Base-by-base conservation (phyloP, 2,113 vertebrate genomes). In the Mormyrus lacerda region DNA sequence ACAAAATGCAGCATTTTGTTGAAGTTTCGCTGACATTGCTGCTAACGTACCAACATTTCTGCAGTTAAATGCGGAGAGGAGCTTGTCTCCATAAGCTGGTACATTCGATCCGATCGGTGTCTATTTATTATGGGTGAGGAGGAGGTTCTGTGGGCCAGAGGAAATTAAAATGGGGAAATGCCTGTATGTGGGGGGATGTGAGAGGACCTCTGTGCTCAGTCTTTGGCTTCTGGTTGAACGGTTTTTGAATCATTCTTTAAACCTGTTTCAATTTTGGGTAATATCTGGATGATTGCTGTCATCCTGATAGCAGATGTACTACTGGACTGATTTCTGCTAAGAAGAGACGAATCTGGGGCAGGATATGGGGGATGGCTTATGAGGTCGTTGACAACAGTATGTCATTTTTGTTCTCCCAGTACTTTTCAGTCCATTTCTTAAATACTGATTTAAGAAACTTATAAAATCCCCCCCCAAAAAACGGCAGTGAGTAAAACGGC, bases 21-120 rank as follows among this genome's bases (percentile, higher is more conserved):
- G 3, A 19, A 79, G 15, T 93, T 92, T 91, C 89, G 91, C 91
- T 92, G 91, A 90, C 85, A 91, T 88, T 91, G 95, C 95, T 95
- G 95, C 95, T 95, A 94, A 87, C n/a, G 90, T 85, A 55, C 88
- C 88, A 82, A 91, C 87, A 90, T 85, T 90, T 92, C 87, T 93
- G 91, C 92, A 92, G 91, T 88, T 53, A 91, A 91, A 88, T 47
- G 88, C 89, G 91, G 84, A 93, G 90, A 47, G 73, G 84, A 90
- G 76, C 61, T 91, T 90, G 88, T 58, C 27, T 7, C 0, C 45
- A 88, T 50, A 21, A 73, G 90, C 44, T 82, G 55, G 42, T 53
- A 89, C 90, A 92, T 92, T 88, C 65, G 88, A 39, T 90, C 50
- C 42, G 76, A 92, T 91, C 6, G 76, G 92, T 90, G 79, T 79